phyloP scores from a whole-genome alignment of 2,888 invertebrate genomes.

The Hesperia comma region DNA sequence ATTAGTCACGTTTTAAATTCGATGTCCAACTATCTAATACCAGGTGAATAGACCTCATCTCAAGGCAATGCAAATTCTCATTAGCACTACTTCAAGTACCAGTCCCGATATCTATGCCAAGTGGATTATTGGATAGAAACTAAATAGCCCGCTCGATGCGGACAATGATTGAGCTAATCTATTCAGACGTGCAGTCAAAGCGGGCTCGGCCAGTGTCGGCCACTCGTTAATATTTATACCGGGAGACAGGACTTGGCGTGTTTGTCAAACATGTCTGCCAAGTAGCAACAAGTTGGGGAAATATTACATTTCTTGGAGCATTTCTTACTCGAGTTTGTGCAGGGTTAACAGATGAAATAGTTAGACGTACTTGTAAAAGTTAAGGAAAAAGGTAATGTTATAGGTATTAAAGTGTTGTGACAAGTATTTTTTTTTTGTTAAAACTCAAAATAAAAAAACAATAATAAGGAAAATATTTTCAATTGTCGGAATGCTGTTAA shows the following conservation, averaged over 20 bases:
- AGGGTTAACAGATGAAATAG: no score
- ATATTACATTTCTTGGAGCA: not conserved
- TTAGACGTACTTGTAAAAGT: no score
- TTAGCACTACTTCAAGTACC: constrained; percentile 10
- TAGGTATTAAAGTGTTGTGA: no score
- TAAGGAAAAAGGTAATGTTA: no score
- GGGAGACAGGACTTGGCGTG: constrained; percentile 1
- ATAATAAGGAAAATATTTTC: no score
- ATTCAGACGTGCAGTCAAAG: constrained; percentile 28
- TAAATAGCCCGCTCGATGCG: constrained; percentile 17
- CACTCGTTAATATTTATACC: constrained; percentile 30
- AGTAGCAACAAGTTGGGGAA: not conserved
- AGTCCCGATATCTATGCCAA: constrained; percentile 15
- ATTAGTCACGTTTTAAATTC: no score
- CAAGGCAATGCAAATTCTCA: constrained; percentile 13
- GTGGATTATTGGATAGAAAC: constrained; percentile 26
- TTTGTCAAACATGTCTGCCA: constrained; percentile 16
- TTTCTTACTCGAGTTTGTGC: no score
- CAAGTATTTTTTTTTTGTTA: no score
- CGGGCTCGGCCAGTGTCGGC: constrained; percentile 20
- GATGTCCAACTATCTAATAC: not conserved
- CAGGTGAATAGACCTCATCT: constrained; percentile 3
- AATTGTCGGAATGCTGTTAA: no score
- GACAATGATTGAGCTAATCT: constrained; percentile 37
- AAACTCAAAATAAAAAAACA: no score